Base-by-base conservation (phyloP, 2,113 vertebrate genomes). In the Pelvicachromis taeniatus region DNA sequence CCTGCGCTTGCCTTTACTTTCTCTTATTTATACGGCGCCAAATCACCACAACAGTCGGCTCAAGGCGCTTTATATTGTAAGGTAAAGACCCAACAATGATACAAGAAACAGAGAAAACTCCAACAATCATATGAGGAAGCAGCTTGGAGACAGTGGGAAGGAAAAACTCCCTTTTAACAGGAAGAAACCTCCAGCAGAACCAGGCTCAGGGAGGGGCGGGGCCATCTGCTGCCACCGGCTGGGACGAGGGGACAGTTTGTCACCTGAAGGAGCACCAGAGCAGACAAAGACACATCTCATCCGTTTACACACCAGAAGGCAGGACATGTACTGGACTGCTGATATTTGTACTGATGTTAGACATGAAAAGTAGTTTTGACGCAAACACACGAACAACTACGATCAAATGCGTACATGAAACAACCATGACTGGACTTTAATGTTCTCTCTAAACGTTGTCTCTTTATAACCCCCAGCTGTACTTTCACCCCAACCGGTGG, bases 61-160 rank as follows among this genome's bases (percentile, higher is more conserved):
- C 58, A 19, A 33, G 31, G 31, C 0, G 9, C 31, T 61, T 61
- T 2, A 33, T 19, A 33, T 59, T 59, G 14, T 31, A 0, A 16
- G 10, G 56, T 6, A 33, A 29, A 29, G 16, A 19, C 0, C 5
- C 0, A 11, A 4, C 16, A 61, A 0, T 33, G 11, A 35, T 2
- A 0, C 0, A 19, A 6, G 31, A 33, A 2, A 61, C 3, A 19
- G 29, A 61, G 17, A 61, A 0, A 0, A 61, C 4, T 14, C 58
- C 9, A 7, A 1, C 31, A n/a, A 11, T 61, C 9, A 61, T 0
- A 7, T 35, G 2, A 61, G 17, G 16, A 35, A 17, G 29, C 58
- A 19, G 16, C 35, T 2, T 61, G 31, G 31, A 0, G 9, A 61
- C 58, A 33, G 31, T 4, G 58, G 29, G 58, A 61, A 61, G 31